Conservation (phyloP, 2,113 vertebrate species). For the Trematocara marginatum region DNA sequence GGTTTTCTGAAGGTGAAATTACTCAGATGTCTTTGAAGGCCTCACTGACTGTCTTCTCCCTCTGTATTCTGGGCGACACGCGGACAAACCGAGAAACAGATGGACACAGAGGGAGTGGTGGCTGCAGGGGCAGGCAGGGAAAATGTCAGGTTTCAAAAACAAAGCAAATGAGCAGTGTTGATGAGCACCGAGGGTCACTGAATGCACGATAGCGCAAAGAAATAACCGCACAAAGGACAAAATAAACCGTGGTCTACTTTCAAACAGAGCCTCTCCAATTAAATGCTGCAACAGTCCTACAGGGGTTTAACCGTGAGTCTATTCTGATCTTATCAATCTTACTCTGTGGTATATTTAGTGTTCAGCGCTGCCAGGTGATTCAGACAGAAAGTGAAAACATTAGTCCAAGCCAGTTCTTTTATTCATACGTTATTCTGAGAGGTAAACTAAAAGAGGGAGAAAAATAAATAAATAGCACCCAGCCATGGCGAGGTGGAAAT, state of each 20-base stretch:
- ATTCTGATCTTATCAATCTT: background rate
- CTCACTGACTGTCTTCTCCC: background rate
- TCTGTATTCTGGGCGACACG: constrained; percentile 4
- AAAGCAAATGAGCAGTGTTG: constrained; percentile 20
- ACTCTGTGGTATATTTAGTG: background rate
- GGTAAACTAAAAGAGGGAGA: background rate
- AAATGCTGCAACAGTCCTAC: background rate
- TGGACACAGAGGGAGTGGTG: constrained; percentile 4
- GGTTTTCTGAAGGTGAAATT: constrained; percentile 40
- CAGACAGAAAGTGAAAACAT: background rate
- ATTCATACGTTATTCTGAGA: background rate
- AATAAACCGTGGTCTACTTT: background rate
- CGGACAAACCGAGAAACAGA: constrained; percentile 11
- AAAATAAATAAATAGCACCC: background rate
- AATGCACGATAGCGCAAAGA: background rate
- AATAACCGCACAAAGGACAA: background rate
- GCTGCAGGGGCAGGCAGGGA: constrained; percentile 1
- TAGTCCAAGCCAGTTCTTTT: background rate
- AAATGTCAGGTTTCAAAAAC: constrained; percentile 37
- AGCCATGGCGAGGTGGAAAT: background rate
- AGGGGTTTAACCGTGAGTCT: background rate
- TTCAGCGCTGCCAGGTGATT: background rate
- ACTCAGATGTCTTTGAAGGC: constrained; percentile 30
- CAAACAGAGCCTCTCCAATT: background rate
- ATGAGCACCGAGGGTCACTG: background rate